phyloP scores from a whole-genome alignment of 2,888 invertebrate species.

The Sympetrum striolatum region DNA sequence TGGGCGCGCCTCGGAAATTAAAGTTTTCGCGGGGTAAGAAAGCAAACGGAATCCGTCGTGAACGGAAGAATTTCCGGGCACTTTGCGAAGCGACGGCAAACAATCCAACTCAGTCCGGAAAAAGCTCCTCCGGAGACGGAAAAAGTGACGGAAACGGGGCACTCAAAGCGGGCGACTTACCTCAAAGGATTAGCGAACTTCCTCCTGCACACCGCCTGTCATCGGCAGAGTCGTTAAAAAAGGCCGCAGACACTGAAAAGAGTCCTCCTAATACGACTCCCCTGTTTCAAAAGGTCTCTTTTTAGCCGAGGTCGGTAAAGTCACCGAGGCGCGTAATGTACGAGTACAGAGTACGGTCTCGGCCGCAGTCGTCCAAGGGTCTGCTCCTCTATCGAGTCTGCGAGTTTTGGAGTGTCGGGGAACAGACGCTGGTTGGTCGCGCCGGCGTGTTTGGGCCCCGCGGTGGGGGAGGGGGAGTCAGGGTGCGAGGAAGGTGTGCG shows the following conservation, averaged over 20 bases:
- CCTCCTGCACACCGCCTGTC: not conserved
- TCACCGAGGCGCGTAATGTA: not conserved
- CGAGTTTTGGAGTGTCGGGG: not conserved
- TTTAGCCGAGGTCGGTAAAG: not conserved
- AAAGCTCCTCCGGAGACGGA: not conserved
- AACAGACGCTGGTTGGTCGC: not conserved
- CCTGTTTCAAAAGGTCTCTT: not conserved
- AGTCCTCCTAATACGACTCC: not conserved
- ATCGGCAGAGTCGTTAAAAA: not conserved
- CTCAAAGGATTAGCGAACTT: not conserved
- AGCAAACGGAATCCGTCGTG: too few species aligned
- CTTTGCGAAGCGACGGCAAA: not conserved
- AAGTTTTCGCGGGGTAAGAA: too few species aligned
- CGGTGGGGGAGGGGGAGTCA: not conserved
- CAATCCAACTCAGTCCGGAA: not conserved
- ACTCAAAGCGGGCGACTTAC: not conserved
- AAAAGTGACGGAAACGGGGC: not conserved
- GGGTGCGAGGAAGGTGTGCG: not conserved
- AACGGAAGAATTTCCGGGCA: not conserved
- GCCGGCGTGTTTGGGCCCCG: not conserved
- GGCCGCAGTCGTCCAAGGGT: not conserved
- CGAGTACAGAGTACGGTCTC: not conserved
- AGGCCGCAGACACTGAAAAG: not conserved
- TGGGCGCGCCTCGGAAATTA: too few species aligned
- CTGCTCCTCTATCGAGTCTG: not conserved